Conservation (phyloP, 2,888 invertebrate species). For the Heliconius ismenius region DNA sequence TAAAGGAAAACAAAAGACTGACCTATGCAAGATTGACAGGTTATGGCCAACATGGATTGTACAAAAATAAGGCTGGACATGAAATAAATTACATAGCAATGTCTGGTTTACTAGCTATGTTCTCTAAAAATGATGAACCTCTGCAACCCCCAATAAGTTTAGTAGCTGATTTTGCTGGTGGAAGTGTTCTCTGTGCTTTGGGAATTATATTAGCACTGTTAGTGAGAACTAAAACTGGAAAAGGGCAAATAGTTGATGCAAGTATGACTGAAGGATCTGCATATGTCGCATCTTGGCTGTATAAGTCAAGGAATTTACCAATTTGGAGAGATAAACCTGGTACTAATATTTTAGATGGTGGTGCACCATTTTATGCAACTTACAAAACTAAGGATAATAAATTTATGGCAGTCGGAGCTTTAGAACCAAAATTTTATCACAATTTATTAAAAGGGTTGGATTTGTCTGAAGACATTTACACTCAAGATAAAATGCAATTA, state of each 20-base stretch:
- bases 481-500: constrained; percentile 82
- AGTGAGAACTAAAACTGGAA: constrained; percentile 89
- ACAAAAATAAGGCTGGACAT: constrained; percentile 92
- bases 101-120: constrained; percentile 92
- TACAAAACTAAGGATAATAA: constrained; percentile 96
- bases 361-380: constrained; percentile 92
- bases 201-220: constrained; percentile 93
- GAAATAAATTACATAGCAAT: constrained; percentile 97
- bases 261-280: constrained; percentile 96
- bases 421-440: constrained; percentile 95
- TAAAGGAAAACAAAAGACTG: constrained; percentile 87
- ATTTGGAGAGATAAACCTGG: constrained; percentile 89
- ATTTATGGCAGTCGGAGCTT: constrained; percentile 95
- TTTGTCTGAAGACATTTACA: constrained; percentile 81
- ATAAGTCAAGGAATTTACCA: constrained; percentile 83
- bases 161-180: constrained; percentile 97
- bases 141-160: constrained; percentile 92
- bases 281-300: constrained; percentile 94
- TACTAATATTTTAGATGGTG: constrained; percentile 91
- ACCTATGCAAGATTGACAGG: constrained; percentile 96
- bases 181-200: constrained; percentile 93
- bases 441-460: constrained; percentile 86
- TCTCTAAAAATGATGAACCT: constrained; percentile 86
- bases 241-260: constrained; percentile 93
- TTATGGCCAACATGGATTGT: constrained; percentile 93